Percentiles rank a stretch among this genome's conserved stretches.
These are phyloP conservation scores for Lepisosteus osseus DNA, from an alignment of 2,113 vertebrate genomes.

Conservation along the genomic window DNA sequence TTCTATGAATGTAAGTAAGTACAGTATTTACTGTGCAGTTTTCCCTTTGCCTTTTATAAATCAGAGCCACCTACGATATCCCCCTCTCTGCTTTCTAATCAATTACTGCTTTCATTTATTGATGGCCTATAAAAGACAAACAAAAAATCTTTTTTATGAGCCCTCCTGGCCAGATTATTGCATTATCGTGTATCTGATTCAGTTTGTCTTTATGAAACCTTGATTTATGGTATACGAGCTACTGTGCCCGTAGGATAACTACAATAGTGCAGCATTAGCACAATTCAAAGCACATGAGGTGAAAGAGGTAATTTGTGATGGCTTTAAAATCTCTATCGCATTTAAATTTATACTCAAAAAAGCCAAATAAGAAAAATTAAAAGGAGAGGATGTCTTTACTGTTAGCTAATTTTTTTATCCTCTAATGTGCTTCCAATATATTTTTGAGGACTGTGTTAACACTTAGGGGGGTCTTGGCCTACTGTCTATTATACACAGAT, in stretches of 20 bases:
- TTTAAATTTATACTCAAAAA: too few species aligned
- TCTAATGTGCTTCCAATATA: too few species aligned
- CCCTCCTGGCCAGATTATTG: neutral
- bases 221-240: conserved; percentile 8
- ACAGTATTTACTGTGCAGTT: neutral
- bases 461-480: too few species aligned
- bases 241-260: neutral
- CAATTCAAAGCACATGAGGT: too few species aligned
- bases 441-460: too few species aligned
- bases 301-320: too few species aligned
- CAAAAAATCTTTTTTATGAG: neutral
- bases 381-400: too few species aligned
- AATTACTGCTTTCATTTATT: conserved; percentile 7
- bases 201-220: neutral
- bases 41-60: neutral
- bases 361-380: too few species aligned
- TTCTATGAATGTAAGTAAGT: neutral
- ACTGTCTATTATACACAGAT: too few species aligned
- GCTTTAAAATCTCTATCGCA: too few species aligned
- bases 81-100: conserved; percentile 2
- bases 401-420: too few species aligned
- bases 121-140: neutral
- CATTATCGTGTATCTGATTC: conserved; percentile 2
- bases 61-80: neutral
- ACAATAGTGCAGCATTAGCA: too few species aligned